phyloP scores from a whole-genome alignment of 2,797 vertebrate genomes.

The Oreochromis mossambicus region DNA sequence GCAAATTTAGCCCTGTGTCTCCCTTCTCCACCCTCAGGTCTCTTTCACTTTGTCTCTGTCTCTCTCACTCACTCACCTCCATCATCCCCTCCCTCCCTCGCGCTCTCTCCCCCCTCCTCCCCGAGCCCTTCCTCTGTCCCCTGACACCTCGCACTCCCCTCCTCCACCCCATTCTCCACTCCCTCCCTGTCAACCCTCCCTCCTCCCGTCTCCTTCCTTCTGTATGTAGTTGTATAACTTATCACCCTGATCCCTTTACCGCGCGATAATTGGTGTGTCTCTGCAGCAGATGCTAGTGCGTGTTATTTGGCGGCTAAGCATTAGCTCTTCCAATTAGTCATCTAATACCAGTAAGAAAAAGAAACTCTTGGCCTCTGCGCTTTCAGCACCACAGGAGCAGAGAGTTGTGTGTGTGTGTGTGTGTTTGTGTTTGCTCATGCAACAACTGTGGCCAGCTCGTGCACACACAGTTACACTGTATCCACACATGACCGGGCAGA shows the following conservation, averaged over 20 bases:
- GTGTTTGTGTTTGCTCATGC: conserved; percentile 24
- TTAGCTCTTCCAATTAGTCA: conserved; percentile 59
- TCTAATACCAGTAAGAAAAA: conserved; percentile 52
- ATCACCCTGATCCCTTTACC: conserved; percentile 54
- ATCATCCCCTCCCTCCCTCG: conserved; percentile 11
- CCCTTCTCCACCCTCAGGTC: conserved; percentile 64
- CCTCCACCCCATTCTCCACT: neutral
- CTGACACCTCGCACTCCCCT: conserved; percentile 41
- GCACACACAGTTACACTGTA: conserved; percentile 7
- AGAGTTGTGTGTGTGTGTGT: conserved; percentile 1
- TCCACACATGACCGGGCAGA: conserved; percentile 12
- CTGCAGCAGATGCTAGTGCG: conserved; percentile 51
- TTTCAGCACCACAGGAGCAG: conserved; percentile 16
- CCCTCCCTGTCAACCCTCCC: conserved; percentile 14
- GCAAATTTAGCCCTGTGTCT: conserved; percentile 69
- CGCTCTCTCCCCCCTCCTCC: neutral
- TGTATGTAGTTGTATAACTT: conserved; percentile 61
- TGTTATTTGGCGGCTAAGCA: conserved; percentile 61
- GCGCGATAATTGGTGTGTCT: conserved; percentile 58
- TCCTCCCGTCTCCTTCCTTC: conserved; percentile 1
- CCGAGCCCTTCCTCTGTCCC: conserved; percentile 32
- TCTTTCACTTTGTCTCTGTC: conserved; percentile 62
- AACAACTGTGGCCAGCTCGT: conserved; percentile 24
- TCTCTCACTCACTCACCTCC: conserved; percentile 49
- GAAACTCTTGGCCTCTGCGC: conserved; percentile 41